Evolutionary conservation across 2,797 vertebrate species (phyloP).

Genomic region (Hylomyscus alleni): DNA sequence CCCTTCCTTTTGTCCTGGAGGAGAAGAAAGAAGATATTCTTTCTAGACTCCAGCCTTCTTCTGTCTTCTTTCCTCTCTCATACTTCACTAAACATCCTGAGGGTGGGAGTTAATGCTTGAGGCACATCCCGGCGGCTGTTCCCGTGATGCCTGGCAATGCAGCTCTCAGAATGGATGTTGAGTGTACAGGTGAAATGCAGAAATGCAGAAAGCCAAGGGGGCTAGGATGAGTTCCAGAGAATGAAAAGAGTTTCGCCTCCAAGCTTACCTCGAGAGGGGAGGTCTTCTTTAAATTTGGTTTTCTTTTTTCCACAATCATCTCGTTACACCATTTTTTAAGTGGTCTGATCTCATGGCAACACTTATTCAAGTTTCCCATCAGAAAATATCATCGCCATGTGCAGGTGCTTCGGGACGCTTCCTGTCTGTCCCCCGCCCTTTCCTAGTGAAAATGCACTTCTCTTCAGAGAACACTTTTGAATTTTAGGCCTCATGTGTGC

Average conservation of each 20-base stretch:
- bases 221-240: slow-evolving; percentile 68
- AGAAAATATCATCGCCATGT: background rate
- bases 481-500: background rate
- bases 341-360: background rate
- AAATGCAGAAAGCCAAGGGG: slow-evolving; percentile 69
- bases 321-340: slow-evolving; percentile 22
- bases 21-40: slow-evolving; percentile 83
- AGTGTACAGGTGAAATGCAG: slow-evolving; percentile 75
- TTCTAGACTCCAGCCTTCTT: slow-evolving; percentile 74
- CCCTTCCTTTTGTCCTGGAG: slow-evolving; percentile 78
- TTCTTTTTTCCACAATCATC: background rate
- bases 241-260: slow-evolving; percentile 64
- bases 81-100: slow-evolving; percentile 68
- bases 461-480: background rate
- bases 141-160: slow-evolving; percentile 83
- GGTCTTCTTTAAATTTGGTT: slow-evolving; percentile 2
- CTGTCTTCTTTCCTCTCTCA: slow-evolving; percentile 76
- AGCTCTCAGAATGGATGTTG: slow-evolving; percentile 59
- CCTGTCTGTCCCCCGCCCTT: background rate
- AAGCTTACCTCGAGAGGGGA: slow-evolving; percentile 59
- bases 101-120: slow-evolving; percentile 77
- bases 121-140: slow-evolving; percentile 76
- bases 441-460: background rate
- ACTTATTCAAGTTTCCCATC: background rate
- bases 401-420: background rate